Percentiles rank a stretch among this genome's conserved stretches.
phyloP scores from a whole-genome alignment of 2,888 invertebrate species.

The Pelosia muscerda region DNA sequence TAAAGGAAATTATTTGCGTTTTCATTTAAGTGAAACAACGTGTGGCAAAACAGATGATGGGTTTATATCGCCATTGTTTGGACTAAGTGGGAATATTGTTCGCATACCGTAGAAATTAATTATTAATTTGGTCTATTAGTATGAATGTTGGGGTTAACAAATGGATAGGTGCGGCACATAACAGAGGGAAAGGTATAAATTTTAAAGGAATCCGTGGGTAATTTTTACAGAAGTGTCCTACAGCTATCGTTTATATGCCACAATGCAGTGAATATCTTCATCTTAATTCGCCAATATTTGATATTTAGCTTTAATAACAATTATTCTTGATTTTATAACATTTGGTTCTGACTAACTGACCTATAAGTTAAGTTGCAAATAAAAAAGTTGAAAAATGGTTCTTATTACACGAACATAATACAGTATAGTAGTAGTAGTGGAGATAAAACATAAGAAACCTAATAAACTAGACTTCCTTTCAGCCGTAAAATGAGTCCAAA shows the following conservation, averaged over 20 bases:
- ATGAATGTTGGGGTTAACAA: slow-evolving; percentile 7
- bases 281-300: background rate
- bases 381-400: no score
- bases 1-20: slow-evolving; percentile 27
- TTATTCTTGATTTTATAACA: no score
- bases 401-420: background rate
- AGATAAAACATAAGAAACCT: background rate
- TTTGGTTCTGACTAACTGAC: no score
- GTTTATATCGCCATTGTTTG: slow-evolving; percentile 37
- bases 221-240: no score
- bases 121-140: slow-evolving; percentile 27
- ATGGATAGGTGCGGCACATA: background rate
- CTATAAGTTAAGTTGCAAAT: no score
- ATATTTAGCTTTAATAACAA: no score
- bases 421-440: background rate
- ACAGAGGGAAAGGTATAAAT: background rate
- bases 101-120: slow-evolving; percentile 39
- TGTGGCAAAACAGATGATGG: slow-evolving; percentile 21
- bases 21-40: slow-evolving; percentile 38
- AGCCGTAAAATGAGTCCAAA: slow-evolving; percentile 37
- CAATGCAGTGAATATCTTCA: background rate
- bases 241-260: background rate
- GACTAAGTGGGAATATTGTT: slow-evolving; percentile 29
- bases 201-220: background rate
- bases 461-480: slow-evolving; percentile 21